A percentile compares a stretch with the other conserved stretches of the same genome.
Evolutionary conservation across 2,797 vertebrate genomes (phyloP).

Genomic region (Ceryle rudis): DNA sequence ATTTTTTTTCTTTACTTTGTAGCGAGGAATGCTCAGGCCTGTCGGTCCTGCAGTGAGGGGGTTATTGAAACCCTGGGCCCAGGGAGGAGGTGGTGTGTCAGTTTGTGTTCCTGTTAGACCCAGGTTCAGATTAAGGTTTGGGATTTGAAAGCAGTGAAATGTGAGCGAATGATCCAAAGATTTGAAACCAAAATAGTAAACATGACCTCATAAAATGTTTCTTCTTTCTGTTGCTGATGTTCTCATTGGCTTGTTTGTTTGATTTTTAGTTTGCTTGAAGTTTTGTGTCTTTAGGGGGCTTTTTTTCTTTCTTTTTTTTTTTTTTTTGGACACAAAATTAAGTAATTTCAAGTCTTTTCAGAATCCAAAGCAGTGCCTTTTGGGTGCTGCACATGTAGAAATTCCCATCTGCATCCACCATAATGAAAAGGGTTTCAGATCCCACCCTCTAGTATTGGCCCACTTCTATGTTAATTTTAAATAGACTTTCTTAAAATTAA

Average conservation of each 20-base stretch:
- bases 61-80: neutral
- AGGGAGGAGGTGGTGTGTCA: rapidly evolving
- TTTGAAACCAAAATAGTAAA: neutral
- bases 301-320: neutral
- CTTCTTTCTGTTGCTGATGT: neutral
- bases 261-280: neutral
- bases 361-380: neutral
- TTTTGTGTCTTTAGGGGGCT: neutral
- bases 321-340: neutral
- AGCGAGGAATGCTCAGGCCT: neutral
- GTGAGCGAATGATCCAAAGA: neutral
- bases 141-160: neutral
- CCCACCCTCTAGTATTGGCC: neutral
- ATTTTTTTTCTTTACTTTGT: neutral
- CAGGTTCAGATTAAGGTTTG: neutral
- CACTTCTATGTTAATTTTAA: neutral
- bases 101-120: neutral
- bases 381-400: neutral
- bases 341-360: neutral
- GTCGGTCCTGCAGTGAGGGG: neutral
- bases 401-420: neutral
- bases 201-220: neutral
- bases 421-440: neutral
- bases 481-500: slow-evolving; percentile 1
- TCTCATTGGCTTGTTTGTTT: neutral